Evolutionary conservation across 2,888 invertebrate genomes (phyloP).

Genomic region (Uropetala carovei): DNA sequence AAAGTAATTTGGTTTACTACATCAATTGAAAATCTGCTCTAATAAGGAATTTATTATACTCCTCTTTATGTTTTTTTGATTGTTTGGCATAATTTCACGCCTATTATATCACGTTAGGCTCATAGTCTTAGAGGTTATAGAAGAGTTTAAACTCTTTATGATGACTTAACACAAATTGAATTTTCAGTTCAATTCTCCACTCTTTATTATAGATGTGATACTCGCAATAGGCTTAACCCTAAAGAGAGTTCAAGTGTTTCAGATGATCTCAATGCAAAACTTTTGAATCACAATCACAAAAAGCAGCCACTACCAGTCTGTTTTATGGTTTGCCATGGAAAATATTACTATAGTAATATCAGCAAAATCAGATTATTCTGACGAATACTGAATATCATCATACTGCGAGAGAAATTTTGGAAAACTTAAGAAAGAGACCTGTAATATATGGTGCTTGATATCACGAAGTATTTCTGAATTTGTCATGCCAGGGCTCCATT

Average conservation of each 20-base stretch:
- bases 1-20: too few relatives aligned
- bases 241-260: neutral
- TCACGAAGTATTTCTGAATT: conserved; percentile 10
- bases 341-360: neutral
- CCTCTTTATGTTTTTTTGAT: neutral
- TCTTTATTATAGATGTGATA: neutral
- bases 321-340: neutral
- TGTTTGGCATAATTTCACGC: neutral
- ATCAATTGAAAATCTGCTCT: too few relatives aligned
- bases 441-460: neutral
- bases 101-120: conserved; percentile 7
- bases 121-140: neutral
- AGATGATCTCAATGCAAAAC: neutral
- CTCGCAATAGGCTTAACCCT: neutral
- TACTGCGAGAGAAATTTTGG: neutral
- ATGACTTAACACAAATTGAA: neutral
- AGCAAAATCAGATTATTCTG: neutral
- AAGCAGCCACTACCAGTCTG: neutral
- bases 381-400: neutral
- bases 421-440: neutral
- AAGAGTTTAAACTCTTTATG: neutral
- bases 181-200: neutral
- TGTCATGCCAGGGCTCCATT: conserved; percentile 45
- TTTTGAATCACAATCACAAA: neutral
- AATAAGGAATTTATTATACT: too few relatives aligned